A percentile compares a stretch with the other conserved stretches of the same genome.
Evolutionary conservation across 2,113 vertebrate genomes (phyloP).

Genomic region (Varanus komodoensis): DNA sequence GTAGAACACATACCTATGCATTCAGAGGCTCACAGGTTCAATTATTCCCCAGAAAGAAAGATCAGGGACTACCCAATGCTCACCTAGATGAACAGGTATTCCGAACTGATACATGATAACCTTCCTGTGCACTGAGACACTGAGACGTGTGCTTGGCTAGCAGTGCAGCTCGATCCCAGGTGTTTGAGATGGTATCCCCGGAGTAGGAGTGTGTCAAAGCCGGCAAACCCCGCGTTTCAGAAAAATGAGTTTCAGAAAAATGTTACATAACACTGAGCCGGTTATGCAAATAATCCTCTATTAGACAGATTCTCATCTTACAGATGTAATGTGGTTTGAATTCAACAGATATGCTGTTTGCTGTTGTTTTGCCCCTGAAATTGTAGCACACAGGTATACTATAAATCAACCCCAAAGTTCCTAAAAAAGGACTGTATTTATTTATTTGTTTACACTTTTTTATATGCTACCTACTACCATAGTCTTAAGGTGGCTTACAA

Average conservation of each 20-base stretch:
- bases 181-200: too few species aligned
- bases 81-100: too few species aligned
- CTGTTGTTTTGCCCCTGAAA: too few species aligned
- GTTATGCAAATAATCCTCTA: not conserved
- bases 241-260: not conserved
- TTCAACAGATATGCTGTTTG: not conserved
- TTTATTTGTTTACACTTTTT: too few species aligned
- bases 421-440: not conserved
- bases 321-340: not conserved
- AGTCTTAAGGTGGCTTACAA: too few species aligned
- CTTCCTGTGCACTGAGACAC: too few species aligned
- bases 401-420: not conserved
- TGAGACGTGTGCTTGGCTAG: too few species aligned
- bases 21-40: not conserved
- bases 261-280: not conserved
- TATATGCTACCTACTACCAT: too few species aligned
- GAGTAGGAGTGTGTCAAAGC: too few species aligned
- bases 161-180: too few species aligned
- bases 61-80: too few species aligned
- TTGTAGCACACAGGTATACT: not conserved
- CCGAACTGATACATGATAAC: too few species aligned
- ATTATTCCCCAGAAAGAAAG: not conserved
- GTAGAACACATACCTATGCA: not conserved
- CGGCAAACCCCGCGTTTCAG: not conserved
- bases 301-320: not conserved